Conservation (phyloP, 2,113 vertebrate species). For the Pelecanoides urinatrix region DNA sequence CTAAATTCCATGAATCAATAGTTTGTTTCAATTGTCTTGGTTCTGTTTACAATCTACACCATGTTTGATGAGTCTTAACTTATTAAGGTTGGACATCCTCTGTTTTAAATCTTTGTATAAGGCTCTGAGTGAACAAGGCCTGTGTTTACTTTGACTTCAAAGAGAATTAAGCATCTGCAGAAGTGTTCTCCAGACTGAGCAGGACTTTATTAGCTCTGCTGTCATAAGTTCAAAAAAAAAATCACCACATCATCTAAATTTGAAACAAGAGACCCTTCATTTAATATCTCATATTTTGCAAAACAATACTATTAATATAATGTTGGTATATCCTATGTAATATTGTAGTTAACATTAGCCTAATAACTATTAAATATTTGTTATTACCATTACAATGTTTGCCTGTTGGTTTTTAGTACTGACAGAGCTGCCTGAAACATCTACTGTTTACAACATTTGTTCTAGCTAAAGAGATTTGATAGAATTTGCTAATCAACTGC, state of each 20-base stretch:
- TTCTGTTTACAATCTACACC: conserved; percentile 17
- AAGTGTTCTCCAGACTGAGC: neutral
- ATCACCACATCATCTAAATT: neutral
- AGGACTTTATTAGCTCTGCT: neutral
- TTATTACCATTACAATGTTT: neutral
- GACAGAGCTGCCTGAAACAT: neutral
- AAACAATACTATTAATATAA: neutral
- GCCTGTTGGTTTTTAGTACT: conserved; percentile 52
- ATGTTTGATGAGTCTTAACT: neutral
- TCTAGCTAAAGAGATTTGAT: conserved; percentile 40
- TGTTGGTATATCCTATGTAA: neutral
- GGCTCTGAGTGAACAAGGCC: neutral
- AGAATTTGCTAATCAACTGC: conserved; percentile 41
- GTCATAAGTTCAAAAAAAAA: neutral
- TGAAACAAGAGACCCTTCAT: neutral
- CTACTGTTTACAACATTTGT: conserved; percentile 45
- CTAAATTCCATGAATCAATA: conserved; percentile 45
- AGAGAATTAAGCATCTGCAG: neutral
- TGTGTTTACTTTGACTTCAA: neutral
- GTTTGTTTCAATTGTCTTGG: conserved; percentile 23
- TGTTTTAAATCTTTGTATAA: neutral
- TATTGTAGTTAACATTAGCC: neutral
- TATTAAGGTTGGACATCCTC: neutral
- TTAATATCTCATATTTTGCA: neutral
- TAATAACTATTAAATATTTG: neutral